A percentile compares a stretch with the other conserved stretches of the same genome.
Evolutionary conservation across 2,888 invertebrate species (phyloP).

Genomic region (Pachydiplax longipennis): DNA sequence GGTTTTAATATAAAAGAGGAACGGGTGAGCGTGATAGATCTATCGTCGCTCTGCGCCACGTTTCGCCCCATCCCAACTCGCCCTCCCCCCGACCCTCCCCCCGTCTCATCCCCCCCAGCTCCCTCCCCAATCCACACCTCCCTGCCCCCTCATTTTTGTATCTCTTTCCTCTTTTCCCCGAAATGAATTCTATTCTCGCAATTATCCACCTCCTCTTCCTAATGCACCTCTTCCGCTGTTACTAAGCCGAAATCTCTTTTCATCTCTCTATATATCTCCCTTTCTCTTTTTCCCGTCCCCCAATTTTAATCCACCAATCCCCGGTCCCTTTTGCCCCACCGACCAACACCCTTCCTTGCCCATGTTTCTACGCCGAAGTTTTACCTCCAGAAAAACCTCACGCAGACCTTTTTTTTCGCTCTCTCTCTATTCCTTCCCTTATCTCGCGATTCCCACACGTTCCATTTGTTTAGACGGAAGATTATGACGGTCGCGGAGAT

Average conservation of each 20-base stretch:
- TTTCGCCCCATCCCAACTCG: neutral
- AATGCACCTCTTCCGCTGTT: neutral
- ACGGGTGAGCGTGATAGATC: conserved; percentile 42
- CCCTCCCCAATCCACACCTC: neutral
- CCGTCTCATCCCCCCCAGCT: neutral
- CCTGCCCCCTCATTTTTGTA: neutral
- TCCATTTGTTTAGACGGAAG: neutral
- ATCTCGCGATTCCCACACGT: neutral
- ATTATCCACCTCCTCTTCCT: conserved; percentile 28
- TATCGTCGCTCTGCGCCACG: conserved; percentile 32
- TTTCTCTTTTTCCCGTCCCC: neutral
- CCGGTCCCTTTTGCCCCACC: conserved; percentile 12
- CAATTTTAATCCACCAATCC: conserved; percentile 44
- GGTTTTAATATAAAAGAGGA: conserved; percentile 33
- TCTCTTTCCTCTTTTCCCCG: neutral
- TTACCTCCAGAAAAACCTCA: neutral
- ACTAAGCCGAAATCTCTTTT: neutral
- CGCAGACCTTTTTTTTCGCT: neutral
- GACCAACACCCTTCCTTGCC: conserved; percentile 1
- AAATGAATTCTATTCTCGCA: conserved; percentile 21
- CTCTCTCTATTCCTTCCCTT: neutral
- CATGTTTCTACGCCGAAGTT: conserved; percentile 31
- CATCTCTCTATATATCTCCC: neutral
- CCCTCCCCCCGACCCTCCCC: neutral
- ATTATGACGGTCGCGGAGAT: neutral